phyloP scores from a whole-genome alignment of 2,797 vertebrate species.

The Danio tinwini region DNA sequence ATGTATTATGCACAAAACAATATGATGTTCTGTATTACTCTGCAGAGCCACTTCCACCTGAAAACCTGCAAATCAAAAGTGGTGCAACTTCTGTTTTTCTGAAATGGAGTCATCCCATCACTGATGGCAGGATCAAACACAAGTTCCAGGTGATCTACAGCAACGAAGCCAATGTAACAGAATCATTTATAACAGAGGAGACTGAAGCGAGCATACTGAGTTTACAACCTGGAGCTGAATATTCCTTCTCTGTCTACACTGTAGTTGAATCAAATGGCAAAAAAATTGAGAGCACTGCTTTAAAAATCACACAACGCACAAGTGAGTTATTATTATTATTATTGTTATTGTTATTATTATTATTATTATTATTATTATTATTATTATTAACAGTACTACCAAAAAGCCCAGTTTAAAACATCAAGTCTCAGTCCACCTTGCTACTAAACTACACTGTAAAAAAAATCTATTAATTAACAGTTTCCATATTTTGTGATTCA shows the following conservation, averaged over 20 bases:
- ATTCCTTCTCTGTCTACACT: neutral
- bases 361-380: too few species aligned
- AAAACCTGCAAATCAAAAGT: neutral
- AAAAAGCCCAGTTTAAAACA: too few species aligned
- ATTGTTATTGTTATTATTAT: too few species aligned
- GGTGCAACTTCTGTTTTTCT: neutral
- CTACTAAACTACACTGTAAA: too few species aligned
- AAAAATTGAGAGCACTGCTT: neutral
- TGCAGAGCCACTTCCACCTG: conserved; percentile 2
- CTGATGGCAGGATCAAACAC: neutral
- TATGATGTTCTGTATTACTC: neutral
- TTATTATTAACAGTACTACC: too few species aligned
- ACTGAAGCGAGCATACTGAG: neutral
- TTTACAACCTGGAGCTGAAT: conserved; percentile 2
- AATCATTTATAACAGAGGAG: neutral
- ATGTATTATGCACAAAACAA: too few species aligned
- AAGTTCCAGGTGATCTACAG: neutral
- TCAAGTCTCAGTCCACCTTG: too few species aligned
- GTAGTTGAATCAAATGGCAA: neutral
- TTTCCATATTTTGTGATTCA: too few species aligned
- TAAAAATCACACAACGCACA: neutral
- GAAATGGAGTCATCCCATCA: neutral
- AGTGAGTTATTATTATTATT: neutral
- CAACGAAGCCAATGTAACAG: neutral
- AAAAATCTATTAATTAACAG: too few species aligned